phyloP scores from a whole-genome alignment of 2,797 vertebrate species.

The Darevskia nairensis region DNA sequence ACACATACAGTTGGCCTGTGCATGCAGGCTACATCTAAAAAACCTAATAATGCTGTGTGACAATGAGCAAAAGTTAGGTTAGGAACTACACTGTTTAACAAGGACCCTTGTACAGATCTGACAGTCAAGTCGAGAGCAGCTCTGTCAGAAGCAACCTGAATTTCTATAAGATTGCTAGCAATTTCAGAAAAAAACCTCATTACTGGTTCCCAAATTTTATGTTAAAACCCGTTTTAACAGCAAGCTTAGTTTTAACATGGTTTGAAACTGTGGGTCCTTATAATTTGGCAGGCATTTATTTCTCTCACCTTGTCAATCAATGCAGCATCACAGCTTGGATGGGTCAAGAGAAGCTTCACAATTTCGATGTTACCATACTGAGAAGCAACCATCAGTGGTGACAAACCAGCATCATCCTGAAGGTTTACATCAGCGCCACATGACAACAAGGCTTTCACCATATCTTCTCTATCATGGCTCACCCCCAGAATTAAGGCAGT shows the following conservation, averaged over 20 bases:
- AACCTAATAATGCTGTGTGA: not conserved
- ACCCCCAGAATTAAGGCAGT: conserved; percentile 95
- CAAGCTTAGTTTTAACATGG: not conserved
- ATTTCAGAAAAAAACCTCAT: not conserved
- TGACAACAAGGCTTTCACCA: conserved; percentile 90
- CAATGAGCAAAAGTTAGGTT: not conserved
- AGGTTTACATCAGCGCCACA: conserved; percentile 88
- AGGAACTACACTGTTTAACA: not conserved
- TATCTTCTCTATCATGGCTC: conserved; percentile 91
- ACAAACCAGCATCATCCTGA: conserved; percentile 89
- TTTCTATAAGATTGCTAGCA: not conserved
- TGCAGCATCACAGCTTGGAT: conserved; percentile 82
- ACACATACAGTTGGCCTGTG: not conserved
- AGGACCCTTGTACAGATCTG: not conserved
- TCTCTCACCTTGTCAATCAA: conserved; percentile 88
- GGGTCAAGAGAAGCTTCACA: conserved; percentile 87
- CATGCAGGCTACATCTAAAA: not conserved
- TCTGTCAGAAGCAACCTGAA: not conserved
- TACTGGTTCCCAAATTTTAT: not conserved
- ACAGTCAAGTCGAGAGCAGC: not conserved
- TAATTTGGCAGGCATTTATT: not conserved
- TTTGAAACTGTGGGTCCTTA: not conserved
- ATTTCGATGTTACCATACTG: conserved; percentile 89
- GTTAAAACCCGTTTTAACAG: not conserved
- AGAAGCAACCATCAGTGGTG: conserved; percentile 93